These are phyloP conservation scores for Drosophila prostipennis DNA, from an alignment of 2,888 invertebrate genomes.

Conservation along the genomic window DNA sequence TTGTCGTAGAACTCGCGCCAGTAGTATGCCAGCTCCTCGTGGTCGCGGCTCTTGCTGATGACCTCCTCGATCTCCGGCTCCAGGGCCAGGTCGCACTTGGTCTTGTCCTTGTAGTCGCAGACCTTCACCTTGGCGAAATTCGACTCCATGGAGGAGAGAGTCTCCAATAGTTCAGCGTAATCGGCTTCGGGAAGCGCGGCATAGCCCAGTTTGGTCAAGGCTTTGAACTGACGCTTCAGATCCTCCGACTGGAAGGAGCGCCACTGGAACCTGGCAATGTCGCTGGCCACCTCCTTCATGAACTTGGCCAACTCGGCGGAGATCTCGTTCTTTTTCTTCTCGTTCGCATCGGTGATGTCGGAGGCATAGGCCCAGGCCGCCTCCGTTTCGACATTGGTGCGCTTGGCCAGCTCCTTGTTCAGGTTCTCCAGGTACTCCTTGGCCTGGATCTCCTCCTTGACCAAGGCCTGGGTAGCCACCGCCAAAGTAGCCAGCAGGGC, in stretches of 20 bases:
- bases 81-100: constrained; percentile 88
- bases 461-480: constrained; percentile 55
- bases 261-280: constrained; percentile 88
- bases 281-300: constrained; percentile 82
- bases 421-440: constrained; percentile 87
- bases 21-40: constrained; percentile 90
- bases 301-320: constrained; percentile 81
- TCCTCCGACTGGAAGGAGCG: constrained; percentile 88
- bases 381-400: constrained; percentile 86
- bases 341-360: constrained; percentile 90
- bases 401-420: constrained; percentile 86
- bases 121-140: constrained; percentile 92
- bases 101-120: constrained; percentile 88
- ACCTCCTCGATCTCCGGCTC: constrained; percentile 91
- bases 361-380: constrained; percentile 91
- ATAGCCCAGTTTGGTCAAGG: constrained; percentile 89
- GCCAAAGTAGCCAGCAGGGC: constrained; percentile 63
- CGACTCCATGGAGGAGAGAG: constrained; percentile 89
- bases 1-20: constrained; percentile 93
- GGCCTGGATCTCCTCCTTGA: constrained; percentile 85
- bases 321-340: constrained; percentile 84
- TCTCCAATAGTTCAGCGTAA: constrained; percentile 87
- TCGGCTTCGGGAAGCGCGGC: constrained; percentile 90
- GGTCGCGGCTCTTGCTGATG: constrained; percentile 89
- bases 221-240: constrained; percentile 90